phyloP scores from a whole-genome alignment of 2,113 vertebrate genomes.

The Camarhynchus parvulus region DNA sequence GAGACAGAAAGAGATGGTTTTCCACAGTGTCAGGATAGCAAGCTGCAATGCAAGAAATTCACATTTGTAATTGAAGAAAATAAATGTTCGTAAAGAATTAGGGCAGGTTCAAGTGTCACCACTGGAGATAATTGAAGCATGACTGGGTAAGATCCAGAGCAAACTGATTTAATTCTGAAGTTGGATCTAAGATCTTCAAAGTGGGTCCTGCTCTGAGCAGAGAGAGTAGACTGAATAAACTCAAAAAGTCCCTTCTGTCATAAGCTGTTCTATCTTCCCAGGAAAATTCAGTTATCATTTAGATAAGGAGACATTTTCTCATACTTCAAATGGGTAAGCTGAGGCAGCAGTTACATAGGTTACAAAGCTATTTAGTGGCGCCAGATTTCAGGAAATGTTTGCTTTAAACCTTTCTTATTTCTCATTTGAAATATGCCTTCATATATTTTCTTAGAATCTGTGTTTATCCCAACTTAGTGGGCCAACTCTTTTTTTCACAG shows the following conservation, averaged over 20 bases:
- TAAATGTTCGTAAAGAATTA: not conserved
- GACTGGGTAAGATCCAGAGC: not conserved
- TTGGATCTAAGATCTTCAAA: not conserved
- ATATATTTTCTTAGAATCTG: not conserved
- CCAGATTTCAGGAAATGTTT: not conserved
- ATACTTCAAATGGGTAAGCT: not conserved
- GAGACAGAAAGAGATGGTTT: not conserved
- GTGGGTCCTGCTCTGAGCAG: not conserved
- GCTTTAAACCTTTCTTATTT: not conserved
- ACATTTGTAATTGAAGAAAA: not conserved
- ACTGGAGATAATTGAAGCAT: not conserved
- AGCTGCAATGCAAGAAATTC: not conserved
- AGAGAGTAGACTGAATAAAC: not conserved
- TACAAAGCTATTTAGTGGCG: not conserved
- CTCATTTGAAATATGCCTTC: not conserved
- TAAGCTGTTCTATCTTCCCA: not conserved
- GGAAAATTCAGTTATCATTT: not conserved
- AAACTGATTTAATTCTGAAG: not conserved
- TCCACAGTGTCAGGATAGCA: not conserved
- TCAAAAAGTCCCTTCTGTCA: not conserved
- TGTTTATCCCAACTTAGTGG: not conserved
- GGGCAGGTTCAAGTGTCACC: not conserved
- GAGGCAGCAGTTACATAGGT: not conserved
- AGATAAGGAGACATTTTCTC: not conserved
- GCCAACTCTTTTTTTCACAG: not conserved